Evolutionary conservation across 2,888 invertebrate genomes (phyloP).

Genomic region (Pterostichus niger): DNA sequence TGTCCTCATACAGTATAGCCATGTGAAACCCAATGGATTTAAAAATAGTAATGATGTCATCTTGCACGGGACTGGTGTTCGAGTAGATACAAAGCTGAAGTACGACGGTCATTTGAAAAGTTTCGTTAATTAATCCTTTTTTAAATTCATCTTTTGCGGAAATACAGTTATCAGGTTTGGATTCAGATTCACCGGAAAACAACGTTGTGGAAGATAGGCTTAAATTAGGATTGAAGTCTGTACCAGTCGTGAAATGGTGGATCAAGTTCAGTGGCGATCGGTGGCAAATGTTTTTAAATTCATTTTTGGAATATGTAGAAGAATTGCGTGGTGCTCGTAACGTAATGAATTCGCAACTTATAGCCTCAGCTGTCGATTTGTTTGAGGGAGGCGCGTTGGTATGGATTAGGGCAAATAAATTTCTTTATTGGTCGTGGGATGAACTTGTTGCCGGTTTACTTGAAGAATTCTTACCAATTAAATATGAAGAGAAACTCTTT

Average conservation of each 20-base stretch:
- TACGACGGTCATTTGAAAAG: no score
- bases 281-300: slow-evolving; percentile 4
- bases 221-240: background rate
- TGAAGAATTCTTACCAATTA: slow-evolving; percentile 6
- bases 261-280: background rate
- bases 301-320: slow-evolving; percentile 7
- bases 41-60: no score
- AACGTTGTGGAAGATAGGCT: background rate
- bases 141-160: background rate
- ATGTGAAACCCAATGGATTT: no score
- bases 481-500: no score
- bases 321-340: slow-evolving; percentile 9
- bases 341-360: background rate
- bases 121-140: background rate
- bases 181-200: background rate
- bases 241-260: slow-evolving; percentile 7
- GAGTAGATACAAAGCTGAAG: no score
- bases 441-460: slow-evolving; percentile 3
- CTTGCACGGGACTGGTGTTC: no score
- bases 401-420: slow-evolving; percentile 8
- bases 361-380: slow-evolving; percentile 10
- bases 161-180: background rate
- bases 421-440: background rate
- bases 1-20: no score
- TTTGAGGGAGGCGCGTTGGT: slow-evolving; percentile 24